Evolutionary conservation across 1,140 invertebrate species (phyloP).

Genomic region (Paraescarpia echinospica): DNA sequence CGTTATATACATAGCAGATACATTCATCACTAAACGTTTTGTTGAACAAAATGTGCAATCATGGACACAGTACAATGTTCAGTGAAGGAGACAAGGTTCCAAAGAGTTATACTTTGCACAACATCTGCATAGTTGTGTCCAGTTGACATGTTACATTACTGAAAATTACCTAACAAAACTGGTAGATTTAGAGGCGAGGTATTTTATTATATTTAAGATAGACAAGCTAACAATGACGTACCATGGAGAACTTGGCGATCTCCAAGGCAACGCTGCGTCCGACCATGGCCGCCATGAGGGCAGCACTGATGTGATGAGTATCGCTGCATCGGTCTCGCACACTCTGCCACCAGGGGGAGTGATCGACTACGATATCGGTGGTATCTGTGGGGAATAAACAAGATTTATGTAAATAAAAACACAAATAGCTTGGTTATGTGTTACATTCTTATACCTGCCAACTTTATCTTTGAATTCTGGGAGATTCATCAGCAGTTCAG

Average conservation of each 20-base stretch:
- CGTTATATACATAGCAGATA: too few relatives aligned
- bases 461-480: too few relatives aligned
- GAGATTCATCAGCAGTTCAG: too few relatives aligned
- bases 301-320: slow-evolving; percentile 42
- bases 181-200: background rate
- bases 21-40: too few relatives aligned
- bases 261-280: slow-evolving; percentile 45
- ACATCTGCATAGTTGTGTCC: too few relatives aligned
- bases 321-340: slow-evolving; percentile 47
- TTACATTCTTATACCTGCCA: background rate
- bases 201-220: background rate
- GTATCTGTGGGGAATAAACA: slow-evolving; percentile 33
- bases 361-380: slow-evolving; percentile 41
- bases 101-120: too few relatives aligned
- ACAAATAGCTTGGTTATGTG: background rate
- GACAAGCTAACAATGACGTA: background rate
- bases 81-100: too few relatives aligned
- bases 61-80: too few relatives aligned
- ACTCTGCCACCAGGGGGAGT: slow-evolving; percentile 54
- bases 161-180: background rate
- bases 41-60: too few relatives aligned
- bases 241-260: slow-evolving; percentile 30
- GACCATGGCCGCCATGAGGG: slow-evolving; percentile 44
- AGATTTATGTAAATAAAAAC: background rate
- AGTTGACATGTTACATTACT: too few relatives aligned